These are phyloP conservation scores for Eurytemora carolleeae DNA, from an alignment of 1,140 invertebrate species.

Conservation along the genomic window DNA sequence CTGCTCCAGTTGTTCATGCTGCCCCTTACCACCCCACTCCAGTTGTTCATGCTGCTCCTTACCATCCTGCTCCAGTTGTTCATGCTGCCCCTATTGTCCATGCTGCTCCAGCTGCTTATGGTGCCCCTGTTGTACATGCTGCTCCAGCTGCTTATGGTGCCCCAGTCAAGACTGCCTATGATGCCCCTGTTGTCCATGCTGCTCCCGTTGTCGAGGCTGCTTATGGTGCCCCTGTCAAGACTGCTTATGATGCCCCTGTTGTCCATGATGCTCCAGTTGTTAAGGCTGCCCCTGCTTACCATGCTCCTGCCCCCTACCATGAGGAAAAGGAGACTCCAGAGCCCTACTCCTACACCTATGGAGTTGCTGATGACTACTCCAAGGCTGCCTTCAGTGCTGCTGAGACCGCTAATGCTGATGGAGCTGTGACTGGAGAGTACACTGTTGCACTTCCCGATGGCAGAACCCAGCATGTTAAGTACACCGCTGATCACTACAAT, in stretches of 20 bases:
- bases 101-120: neutral
- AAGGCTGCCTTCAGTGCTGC: too few species aligned
- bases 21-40: conserved; percentile 11
- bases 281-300: conserved; percentile 5
- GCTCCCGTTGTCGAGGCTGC: too few species aligned
- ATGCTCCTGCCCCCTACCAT: neutral
- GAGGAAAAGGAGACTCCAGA: neutral
- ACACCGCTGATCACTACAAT: conserved; percentile 14
- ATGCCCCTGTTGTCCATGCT: too few species aligned
- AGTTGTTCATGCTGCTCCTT: neutral
- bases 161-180: too few species aligned
- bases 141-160: neutral
- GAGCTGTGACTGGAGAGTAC: conserved; percentile 17
- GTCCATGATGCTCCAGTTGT: too few species aligned
- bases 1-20: neutral
- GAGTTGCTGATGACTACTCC: conserved; percentile 16
- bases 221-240: too few species aligned
- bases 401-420: conserved; percentile 13
- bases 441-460: conserved; percentile 17
- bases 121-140: neutral
- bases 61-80: conserved; percentile 6
- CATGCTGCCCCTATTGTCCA: neutral
- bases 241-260: too few species aligned
- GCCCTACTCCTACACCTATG: conserved; percentile 13
- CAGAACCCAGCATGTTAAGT: too few species aligned